These are phyloP conservation scores for Onychostruthus taczanowskii DNA, from an alignment of 2,113 vertebrate species.

Conservation along the genomic window DNA sequence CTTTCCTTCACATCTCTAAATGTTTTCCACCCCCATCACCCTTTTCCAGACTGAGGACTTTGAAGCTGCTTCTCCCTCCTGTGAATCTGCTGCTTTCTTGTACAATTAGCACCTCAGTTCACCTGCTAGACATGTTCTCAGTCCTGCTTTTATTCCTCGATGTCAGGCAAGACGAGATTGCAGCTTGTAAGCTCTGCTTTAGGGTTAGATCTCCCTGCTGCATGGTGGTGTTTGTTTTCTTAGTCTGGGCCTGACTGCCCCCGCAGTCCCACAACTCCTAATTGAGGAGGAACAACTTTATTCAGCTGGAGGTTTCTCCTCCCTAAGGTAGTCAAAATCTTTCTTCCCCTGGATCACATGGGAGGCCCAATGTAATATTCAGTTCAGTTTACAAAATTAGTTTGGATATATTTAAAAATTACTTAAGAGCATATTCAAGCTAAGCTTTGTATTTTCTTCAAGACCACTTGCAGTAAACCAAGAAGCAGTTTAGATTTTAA, in stretches of 20 bases:
- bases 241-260: neutral
- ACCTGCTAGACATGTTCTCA: neutral
- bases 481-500: neutral
- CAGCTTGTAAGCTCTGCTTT: neutral
- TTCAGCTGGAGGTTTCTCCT: neutral
- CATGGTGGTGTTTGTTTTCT: neutral
- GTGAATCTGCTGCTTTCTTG: neutral
- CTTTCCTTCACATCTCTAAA: neutral
- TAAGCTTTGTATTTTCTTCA: neutral
- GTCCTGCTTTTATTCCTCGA: neutral
- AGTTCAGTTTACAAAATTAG: neutral
- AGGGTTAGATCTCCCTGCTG: neutral
- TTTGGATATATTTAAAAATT: neutral
- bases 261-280: neutral
- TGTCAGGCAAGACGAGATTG: neutral
- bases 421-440: neutral
- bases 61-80: neutral
- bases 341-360: neutral
- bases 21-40: neutral
- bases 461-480: neutral
- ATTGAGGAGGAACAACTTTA: neutral
- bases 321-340: neutral
- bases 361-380: neutral
- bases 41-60: neutral
- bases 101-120: neutral